Percentiles rank a stretch among this genome's conserved stretches.
These are phyloP conservation scores for Periophthalmus magnuspinnatus DNA, from an alignment of 2,797 vertebrate species.

Conservation along the genomic window DNA sequence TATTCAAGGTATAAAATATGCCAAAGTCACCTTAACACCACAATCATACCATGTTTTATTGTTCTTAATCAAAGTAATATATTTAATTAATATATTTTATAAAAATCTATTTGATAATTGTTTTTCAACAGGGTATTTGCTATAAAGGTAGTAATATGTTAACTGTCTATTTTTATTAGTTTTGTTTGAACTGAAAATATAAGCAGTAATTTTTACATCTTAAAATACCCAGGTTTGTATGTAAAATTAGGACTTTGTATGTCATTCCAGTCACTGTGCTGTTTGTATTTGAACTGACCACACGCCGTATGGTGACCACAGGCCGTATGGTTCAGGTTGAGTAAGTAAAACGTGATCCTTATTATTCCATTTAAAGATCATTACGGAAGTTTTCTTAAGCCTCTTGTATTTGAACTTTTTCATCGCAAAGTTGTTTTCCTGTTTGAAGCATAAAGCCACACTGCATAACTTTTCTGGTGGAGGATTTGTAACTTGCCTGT, in stretches of 20 bases:
- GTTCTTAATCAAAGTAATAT: conserved; percentile 94
- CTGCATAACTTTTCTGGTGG: not conserved
- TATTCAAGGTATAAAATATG: conserved; percentile 62
- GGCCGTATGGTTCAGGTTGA: not conserved
- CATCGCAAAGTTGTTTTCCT: not conserved
- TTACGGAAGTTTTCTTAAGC: not conserved
- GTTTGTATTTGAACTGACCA: no score
- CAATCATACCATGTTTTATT: conserved; percentile 77
- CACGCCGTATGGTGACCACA: no score
- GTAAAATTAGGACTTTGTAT: conserved; percentile 2
- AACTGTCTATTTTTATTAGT: conserved; percentile 62
- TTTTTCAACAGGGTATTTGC: conserved; percentile 84
- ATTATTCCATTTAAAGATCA: not conserved
- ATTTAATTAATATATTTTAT: conserved; percentile 99
- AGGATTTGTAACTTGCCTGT: not conserved
- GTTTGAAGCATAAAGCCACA: not conserved
- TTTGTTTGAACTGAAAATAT: conserved; percentile 68
- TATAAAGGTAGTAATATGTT: conserved; percentile 67
- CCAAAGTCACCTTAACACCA: conserved; percentile 79
- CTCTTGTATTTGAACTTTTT: no score
- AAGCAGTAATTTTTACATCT: conserved; percentile 68
- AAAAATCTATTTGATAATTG: conserved; percentile 81
- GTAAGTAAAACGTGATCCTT: not conserved
- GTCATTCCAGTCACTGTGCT: not conserved
- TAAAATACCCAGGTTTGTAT: conserved; percentile 18